phyloP scores from a whole-genome alignment of 2,888 invertebrate genomes.

The Melinaea menophilus region DNA sequence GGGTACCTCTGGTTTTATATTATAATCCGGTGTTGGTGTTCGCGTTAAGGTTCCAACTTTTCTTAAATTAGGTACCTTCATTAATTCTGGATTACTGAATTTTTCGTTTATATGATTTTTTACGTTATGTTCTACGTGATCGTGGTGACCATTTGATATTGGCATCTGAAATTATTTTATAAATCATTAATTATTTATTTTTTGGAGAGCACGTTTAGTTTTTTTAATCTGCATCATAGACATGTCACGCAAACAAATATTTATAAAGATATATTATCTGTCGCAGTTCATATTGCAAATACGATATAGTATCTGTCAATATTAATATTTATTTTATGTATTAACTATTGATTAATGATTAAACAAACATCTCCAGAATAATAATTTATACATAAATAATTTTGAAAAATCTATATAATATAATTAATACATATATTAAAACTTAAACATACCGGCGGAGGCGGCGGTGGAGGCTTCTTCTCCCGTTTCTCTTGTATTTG shows the following conservation, averaged over 20 bases:
- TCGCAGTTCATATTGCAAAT: too few species aligned
- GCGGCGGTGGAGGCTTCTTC: slow-evolving; percentile 78
- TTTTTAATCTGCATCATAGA: too few species aligned
- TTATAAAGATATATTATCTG: too few species aligned
- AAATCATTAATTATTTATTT: neutral
- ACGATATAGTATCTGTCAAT: too few species aligned
- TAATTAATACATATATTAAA: neutral
- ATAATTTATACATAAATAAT: too few species aligned
- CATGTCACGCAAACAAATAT: too few species aligned
- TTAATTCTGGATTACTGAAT: slow-evolving; percentile 43
- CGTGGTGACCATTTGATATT: slow-evolving; percentile 54
- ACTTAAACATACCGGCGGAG: slow-evolving; percentile 75
- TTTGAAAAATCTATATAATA: neutral
- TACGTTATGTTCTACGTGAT: slow-evolving; percentile 49
- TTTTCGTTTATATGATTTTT: slow-evolving; percentile 28
- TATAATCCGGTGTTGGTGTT: slow-evolving; percentile 68
- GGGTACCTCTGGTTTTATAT: slow-evolving; percentile 44
- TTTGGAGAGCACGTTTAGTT: too few species aligned
- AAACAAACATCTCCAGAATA: neutral
- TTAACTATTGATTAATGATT: too few species aligned
- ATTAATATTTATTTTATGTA: too few species aligned
- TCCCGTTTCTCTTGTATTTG: slow-evolving; percentile 36
- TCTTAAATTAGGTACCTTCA: slow-evolving; percentile 48
- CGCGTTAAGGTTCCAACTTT: slow-evolving; percentile 58
- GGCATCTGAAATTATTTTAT: slow-evolving; percentile 58